These are phyloP conservation scores for Mythimna impura DNA, from an alignment of 2,888 invertebrate species.

Conservation along the genomic window DNA sequence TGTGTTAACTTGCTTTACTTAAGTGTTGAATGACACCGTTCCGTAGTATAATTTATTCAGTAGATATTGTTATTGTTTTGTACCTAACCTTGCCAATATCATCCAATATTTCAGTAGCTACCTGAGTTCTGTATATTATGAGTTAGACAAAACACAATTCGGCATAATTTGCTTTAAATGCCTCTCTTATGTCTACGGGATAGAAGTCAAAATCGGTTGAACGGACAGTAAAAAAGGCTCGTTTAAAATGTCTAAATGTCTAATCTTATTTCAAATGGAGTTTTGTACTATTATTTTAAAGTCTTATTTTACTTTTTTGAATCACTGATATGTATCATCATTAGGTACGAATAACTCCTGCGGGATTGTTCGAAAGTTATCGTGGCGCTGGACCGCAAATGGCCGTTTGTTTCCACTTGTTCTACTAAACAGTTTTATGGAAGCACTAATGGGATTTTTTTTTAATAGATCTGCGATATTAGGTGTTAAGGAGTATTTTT, in stretches of 20 bases:
- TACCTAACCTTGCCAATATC: background rate
- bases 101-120: background rate
- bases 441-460: too few relatives aligned
- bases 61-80: conserved; percentile 6
- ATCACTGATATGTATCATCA: background rate
- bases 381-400: too few relatives aligned
- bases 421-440: too few relatives aligned
- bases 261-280: too few relatives aligned
- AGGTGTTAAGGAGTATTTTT: too few relatives aligned
- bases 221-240: too few relatives aligned
- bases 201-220: background rate
- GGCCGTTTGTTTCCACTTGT: too few relatives aligned
- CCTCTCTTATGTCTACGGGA: too few relatives aligned
- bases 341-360: background rate
- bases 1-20: conserved; percentile 67
- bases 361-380: too few relatives aligned
- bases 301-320: background rate
- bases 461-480: too few relatives aligned
- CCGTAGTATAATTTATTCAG: conserved; percentile 20
- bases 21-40: conserved; percentile 49
- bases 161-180: too few relatives aligned
- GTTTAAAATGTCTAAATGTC: too few relatives aligned
- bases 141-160: background rate
- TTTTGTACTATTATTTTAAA: background rate
- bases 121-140: background rate